Base-by-base conservation (phyloP, 1,140 invertebrate species). In the Palaemon carinicauda region DNA sequence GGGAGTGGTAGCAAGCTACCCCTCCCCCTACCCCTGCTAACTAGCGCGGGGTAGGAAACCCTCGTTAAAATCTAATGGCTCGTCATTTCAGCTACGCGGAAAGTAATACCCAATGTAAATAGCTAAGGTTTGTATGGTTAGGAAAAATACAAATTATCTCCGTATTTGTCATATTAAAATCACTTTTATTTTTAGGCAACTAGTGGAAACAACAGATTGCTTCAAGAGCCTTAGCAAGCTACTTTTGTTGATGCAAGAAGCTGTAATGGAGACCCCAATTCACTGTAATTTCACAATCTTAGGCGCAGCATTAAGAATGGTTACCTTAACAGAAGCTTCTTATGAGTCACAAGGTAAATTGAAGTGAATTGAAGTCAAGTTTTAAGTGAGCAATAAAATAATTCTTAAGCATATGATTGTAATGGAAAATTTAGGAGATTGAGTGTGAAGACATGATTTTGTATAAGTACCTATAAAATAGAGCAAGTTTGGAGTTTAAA, bases 231-330 rank as follows among this genome's bases (percentile, higher is more conserved):
- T 71, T 17, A 29, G 77, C 21, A 54, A 80, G 50, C 75, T 86
- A 65, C 21, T 86, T 27, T 50, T 80, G 3, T 54, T 41, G 51
- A 50, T 86, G 65, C 84, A 86, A 29, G 77, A 60, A 33, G 84
- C 78, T 53, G 84, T 86, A 1, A 86, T 86, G 84, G 27, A 60
- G n/a, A 86, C 84, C 5, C 50, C 84, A 29, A 50, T 78, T 15
- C 84, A 86, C 75, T 86, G 77, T n/a, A 77, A 86, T 41, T 19
- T 86, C 3, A 50, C 80, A 17, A 79, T 86, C 50, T 54, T 86
- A 14, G 84, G 56, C 21, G 77, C 84, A 19, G 77, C 84, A 15
- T 69, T 86, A 54, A 80, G 56, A 29, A 69, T 86, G 50, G 56
- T 80, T 56, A 86, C 77, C 21, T 51, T 86, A 41, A 80, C 84